Evolutionary conservation across 1,140 invertebrate genomes (phyloP).

Genomic region (Rhyacophila brunnea): DNA sequence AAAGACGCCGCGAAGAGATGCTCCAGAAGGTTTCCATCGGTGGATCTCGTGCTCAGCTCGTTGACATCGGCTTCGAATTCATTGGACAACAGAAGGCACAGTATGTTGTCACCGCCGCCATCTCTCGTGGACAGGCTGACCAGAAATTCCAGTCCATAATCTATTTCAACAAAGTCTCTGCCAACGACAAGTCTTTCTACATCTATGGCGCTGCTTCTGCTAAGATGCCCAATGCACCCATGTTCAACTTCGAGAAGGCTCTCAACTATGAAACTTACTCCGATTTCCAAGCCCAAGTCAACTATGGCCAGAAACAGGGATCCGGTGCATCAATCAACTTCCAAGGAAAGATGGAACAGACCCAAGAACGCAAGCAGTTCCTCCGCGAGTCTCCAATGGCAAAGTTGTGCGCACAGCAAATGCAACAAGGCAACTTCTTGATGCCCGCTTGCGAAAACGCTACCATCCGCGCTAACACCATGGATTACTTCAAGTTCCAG

Average conservation of each 20-base stretch:
- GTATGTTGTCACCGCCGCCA: slow-evolving; percentile 51
- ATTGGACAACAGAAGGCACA: slow-evolving; percentile 48
- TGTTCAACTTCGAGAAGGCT: slow-evolving; percentile 52
- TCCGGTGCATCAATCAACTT: slow-evolving; percentile 45
- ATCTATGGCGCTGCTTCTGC: slow-evolving; percentile 44
- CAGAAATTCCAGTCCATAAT: slow-evolving; percentile 48
- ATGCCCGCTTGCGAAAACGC: slow-evolving; percentile 55
- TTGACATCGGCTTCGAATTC: slow-evolving; percentile 55
- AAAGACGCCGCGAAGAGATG: slow-evolving; percentile 52
- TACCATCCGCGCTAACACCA: slow-evolving; percentile 48
- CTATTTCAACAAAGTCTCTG: slow-evolving; percentile 44
- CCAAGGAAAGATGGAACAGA: slow-evolving; percentile 50
- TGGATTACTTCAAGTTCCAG: slow-evolving; percentile 49
- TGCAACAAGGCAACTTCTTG: slow-evolving; percentile 54
- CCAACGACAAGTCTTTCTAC: slow-evolving; percentile 42
- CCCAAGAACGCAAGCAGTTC: slow-evolving; percentile 49
- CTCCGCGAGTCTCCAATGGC: slow-evolving; percentile 44
- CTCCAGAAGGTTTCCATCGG: slow-evolving; percentile 53
- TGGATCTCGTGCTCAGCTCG: slow-evolving; percentile 43
- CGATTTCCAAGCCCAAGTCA: slow-evolving; percentile 51
- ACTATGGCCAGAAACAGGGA: slow-evolving; percentile 45
- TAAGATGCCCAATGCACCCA: slow-evolving; percentile 46
- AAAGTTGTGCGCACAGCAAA: slow-evolving; percentile 53
- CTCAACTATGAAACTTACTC: slow-evolving; percentile 50
- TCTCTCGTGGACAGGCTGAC: slow-evolving; percentile 55